Conservation (phyloP, 1,140 invertebrate species). For the Zaprionus inermis region DNA sequence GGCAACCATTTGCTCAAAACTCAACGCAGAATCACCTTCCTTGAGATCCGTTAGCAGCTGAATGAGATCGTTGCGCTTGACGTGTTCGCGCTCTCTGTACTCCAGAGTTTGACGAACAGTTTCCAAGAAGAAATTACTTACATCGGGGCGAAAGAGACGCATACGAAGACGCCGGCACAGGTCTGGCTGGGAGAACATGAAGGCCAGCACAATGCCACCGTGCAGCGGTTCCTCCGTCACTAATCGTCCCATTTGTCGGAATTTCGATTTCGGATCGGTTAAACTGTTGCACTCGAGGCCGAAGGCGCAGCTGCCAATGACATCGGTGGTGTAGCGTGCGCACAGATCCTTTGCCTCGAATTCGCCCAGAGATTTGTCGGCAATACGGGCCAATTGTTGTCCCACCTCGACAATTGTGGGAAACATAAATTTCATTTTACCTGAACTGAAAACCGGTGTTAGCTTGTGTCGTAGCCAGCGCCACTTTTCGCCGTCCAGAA, state of each 20-base stretch:
- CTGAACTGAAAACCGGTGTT: conserved; percentile 87
- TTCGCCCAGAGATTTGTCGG: conserved; percentile 31
- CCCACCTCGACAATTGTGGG: conserved; percentile 84
- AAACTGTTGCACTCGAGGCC: conserved; percentile 86
- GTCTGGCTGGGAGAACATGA: conserved; percentile 52
- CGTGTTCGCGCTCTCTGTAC: conserved; percentile 44
- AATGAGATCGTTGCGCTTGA: conserved; percentile 66
- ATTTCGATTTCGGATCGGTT: conserved; percentile 85
- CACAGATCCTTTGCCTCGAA: conserved; percentile 84
- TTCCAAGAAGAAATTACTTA: conserved; percentile 84
- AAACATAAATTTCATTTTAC: conserved; percentile 87
- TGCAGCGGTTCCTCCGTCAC: conserved; percentile 38
- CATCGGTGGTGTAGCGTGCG: conserved; percentile 86
- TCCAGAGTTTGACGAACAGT: conserved; percentile 65
- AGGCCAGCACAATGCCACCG: conserved; percentile 25
- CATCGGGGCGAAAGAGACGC: conserved; percentile 74
- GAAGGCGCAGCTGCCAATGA: conserved; percentile 87
- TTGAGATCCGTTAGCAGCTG: conserved; percentile 86
- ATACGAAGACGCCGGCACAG: conserved; percentile 36
- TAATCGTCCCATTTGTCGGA: conserved; percentile 68
- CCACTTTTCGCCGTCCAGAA: conserved; percentile 86
- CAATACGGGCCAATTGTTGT: conserved; percentile 39
- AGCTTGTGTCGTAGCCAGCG: conserved; percentile 86
- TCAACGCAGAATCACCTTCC: conserved; percentile 64
- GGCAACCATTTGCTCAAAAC: conserved; percentile 73